phyloP scores from a whole-genome alignment of 2,797 vertebrate species.

The Spinus pinus region DNA sequence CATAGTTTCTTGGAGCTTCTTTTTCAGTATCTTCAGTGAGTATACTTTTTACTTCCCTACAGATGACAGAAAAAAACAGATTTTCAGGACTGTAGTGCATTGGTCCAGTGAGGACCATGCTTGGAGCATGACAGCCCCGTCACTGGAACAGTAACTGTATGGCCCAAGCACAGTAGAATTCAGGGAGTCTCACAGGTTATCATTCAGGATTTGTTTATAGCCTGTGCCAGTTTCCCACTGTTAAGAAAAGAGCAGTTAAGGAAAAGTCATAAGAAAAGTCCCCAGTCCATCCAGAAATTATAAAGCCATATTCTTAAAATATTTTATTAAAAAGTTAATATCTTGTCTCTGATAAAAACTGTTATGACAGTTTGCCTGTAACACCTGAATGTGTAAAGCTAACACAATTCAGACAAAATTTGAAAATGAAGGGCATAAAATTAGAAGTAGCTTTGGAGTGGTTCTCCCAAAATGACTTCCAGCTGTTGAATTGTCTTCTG shows the following conservation, averaged over 20 bases:
- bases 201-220: not conserved
- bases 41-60: not conserved
- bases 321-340: conserved; percentile 58
- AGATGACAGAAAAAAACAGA: not conserved
- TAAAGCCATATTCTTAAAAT: not conserved
- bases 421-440: not conserved
- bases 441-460: conserved; percentile 93
- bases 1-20: not conserved
- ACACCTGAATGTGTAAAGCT: not conserved
- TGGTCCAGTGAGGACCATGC: not conserved
- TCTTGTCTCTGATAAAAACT: conserved; percentile 19
- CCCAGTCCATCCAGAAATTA: not conserved
- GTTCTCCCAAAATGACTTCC: conserved; percentile 89
- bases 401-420: not conserved
- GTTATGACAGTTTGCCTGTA: not conserved
- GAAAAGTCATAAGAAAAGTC: not conserved
- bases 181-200: fast-evolving
- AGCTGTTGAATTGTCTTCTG: conserved; percentile 91
- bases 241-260: not conserved
- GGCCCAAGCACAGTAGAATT: not conserved
- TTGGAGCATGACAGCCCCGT: not conserved
- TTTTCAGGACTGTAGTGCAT: not conserved
- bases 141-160: not conserved
- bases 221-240: not conserved
- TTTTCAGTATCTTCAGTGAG: not conserved